Conservation (phyloP, 2,113 vertebrate species). For the Gallinago paraguaiae region DNA sequence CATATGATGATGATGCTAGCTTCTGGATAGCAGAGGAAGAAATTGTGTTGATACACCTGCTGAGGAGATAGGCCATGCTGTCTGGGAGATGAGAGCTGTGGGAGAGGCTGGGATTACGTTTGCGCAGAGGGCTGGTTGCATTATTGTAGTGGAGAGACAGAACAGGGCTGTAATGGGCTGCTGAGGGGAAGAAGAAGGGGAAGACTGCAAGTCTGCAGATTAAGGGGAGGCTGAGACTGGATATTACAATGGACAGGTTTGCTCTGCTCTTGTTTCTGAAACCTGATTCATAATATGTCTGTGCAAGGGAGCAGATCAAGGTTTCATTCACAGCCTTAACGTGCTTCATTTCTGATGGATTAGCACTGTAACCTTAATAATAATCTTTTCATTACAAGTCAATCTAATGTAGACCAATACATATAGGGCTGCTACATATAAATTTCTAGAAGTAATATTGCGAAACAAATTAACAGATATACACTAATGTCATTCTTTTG, state of each 20-base stretch:
- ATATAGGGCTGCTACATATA: background rate
- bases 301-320: background rate
- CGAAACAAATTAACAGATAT: background rate
- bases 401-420: background rate
- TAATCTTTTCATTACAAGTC: background rate
- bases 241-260: background rate
- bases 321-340: background rate
- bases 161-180: background rate
- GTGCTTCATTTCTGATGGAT: background rate
- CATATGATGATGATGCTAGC: background rate
- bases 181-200: background rate
- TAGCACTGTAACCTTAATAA: background rate
- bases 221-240: background rate
- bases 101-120: background rate
- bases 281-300: background rate
- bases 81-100: background rate
- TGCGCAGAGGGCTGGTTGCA: background rate
- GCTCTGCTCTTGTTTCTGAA: background rate
- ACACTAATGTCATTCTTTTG: background rate
- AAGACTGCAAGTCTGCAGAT: background rate
- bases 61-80: background rate
- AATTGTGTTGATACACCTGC: background rate
- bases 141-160: background rate
- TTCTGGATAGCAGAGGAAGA: background rate
- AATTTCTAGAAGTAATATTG: background rate